Evolutionary conservation across 2,113 vertebrate genomes (phyloP), one percentile per base, ranked within the genome.

Genomic region (Scatophagus argus): DNA sequence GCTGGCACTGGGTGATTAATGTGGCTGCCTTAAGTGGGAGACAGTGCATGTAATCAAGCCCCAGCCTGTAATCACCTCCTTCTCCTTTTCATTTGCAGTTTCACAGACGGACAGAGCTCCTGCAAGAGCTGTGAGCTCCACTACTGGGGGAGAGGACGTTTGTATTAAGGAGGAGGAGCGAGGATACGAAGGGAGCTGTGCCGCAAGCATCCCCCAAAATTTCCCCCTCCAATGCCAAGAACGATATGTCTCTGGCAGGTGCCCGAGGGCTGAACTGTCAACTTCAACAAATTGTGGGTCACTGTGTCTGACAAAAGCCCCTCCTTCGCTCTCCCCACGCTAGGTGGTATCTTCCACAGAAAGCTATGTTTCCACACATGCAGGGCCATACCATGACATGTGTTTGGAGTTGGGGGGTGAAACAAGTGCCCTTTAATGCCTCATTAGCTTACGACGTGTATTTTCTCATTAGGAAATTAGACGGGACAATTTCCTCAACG

Each of bases 21-120:
- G 91, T 74, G 79, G 74, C 69, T 81, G 87, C 82, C 86, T 85
- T 77, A 67, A 91, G 78, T 86, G 82, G 87, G 85, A 93, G 89
- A 89, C 89, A 87, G 88, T 79, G 90, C 88, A 91, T 91, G 90
- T 92, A 91, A 92, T 92, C 88, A 92, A 90, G 88, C 80, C 86
- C 75, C 83, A 77, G 90, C 82, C 87, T 92, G 83, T 92, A 92
- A 92, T 93, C 88, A 92, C 81, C 83, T 84, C 84, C 77, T 72
- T 87, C 82, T 90, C 74, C 84, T 89, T 89, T 87, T 87, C 85
- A 90, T 91, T 88, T 93, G 74, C 77, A 89, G 69, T 90, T 90
- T 92, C 79, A 86, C 85, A 83, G 81, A 77, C 68, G 75, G 79
- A 67, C 84, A 81, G 75, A 75, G 67, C 69, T 71, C 52, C 74